Conservation (phyloP, 2,888 invertebrate species). For the Oligia latruncula region DNA sequence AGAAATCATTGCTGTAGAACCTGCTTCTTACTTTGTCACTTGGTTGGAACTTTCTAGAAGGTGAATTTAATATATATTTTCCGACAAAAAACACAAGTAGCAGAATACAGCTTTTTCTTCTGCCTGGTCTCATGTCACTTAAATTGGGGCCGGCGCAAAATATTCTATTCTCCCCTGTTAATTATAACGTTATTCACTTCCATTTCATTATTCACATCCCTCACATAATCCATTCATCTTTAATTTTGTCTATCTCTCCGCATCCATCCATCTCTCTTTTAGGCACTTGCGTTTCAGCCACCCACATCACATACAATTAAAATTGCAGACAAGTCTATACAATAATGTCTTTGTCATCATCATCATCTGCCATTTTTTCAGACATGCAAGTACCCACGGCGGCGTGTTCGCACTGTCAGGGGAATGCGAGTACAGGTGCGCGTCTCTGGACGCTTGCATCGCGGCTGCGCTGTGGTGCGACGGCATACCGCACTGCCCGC, state of each 20-base stretch:
- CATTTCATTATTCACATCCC: neutral
- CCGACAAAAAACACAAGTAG: neutral
- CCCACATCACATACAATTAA: no score
- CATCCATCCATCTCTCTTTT: neutral
- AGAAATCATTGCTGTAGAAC: constrained; percentile 94
- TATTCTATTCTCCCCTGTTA: neutral
- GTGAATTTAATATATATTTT: constrained; percentile 64
- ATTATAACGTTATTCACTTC: no score
- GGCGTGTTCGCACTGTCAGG: constrained; percentile 91
- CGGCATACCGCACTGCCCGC: constrained; percentile 94
- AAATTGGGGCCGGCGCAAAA: neutral
- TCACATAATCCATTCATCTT: neutral
- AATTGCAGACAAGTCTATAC: neutral
- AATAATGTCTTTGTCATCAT: neutral
- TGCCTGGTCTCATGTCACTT: no score
- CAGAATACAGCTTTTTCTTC: no score
- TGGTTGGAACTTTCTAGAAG: constrained; percentile 95
- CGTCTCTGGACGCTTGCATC: constrained; percentile 95
- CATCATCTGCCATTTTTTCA: constrained; percentile 63
- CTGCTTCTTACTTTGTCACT: constrained; percentile 93
- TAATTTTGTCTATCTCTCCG: neutral
- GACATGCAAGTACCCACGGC: constrained; percentile 88
- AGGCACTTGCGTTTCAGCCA: no score
- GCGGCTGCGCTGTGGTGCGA: constrained; percentile 95
- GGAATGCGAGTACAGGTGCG: constrained; percentile 94